Conservation (phyloP, 2,797 vertebrate genomes). For the Takifugu rubripes region DNA sequence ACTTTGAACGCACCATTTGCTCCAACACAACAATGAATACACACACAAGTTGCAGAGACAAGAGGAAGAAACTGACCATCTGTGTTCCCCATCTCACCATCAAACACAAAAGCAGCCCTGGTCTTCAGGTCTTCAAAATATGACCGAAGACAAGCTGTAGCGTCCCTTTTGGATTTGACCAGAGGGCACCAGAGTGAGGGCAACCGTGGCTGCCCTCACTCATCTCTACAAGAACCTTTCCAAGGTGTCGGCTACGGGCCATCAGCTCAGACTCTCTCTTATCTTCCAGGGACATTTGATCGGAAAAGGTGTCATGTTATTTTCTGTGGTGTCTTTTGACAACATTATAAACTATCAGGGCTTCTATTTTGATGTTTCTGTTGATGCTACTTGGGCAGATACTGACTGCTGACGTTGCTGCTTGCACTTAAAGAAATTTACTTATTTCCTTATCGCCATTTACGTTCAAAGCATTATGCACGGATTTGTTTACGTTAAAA, state of each 20-base stretch:
- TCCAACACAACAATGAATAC: slow-evolving; percentile 5
- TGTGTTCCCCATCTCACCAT: slow-evolving; percentile 1
- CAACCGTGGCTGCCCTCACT: too few relatives aligned
- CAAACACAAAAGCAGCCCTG: slow-evolving; percentile 14
- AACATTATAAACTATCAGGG: slow-evolving; percentile 40
- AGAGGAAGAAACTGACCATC: slow-evolving; percentile 11
- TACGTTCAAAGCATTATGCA: slow-evolving; percentile 52
- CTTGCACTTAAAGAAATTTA: slow-evolving; percentile 48
- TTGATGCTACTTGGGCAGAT: slow-evolving; percentile 8
- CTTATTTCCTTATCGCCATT: slow-evolving; percentile 15
- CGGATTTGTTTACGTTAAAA: slow-evolving; percentile 57
- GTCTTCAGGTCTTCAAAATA: slow-evolving; percentile 5
- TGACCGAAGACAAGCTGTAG: neutral
- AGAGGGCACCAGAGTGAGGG: slow-evolving; percentile 7
- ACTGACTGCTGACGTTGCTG: slow-evolving; percentile 21
- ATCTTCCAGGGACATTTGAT: too few relatives aligned
- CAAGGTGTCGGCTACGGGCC: slow-evolving; percentile 20
- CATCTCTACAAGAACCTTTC: too few relatives aligned
- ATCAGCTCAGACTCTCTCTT: slow-evolving; percentile 6
- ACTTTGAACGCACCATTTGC: slow-evolving; percentile 18
- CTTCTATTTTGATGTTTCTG: slow-evolving; percentile 21
- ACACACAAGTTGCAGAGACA: slow-evolving; percentile 9
- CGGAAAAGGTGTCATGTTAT: slow-evolving; percentile 24
- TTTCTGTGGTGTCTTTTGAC: slow-evolving; percentile 26
- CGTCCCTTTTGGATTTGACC: neutral